Base-by-base conservation (phyloP, 2,797 vertebrate species). In the Astyanax mexicanus region DNA sequence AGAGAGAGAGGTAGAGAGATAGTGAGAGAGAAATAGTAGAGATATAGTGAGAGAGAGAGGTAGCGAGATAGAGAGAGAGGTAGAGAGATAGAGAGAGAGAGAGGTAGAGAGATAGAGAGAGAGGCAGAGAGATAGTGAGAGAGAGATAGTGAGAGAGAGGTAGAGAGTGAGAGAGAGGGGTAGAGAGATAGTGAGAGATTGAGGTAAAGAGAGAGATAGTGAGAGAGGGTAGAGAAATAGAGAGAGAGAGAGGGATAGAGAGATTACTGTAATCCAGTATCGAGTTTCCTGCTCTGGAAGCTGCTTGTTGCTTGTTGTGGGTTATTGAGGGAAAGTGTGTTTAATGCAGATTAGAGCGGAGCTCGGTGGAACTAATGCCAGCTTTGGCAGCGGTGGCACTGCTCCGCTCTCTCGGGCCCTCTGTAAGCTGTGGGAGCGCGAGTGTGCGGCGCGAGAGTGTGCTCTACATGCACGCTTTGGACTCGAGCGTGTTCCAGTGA, bases 291-390 rank as follows among this genome's bases (percentile, higher is more conserved):
- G 77, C 77, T 83, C 86, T 81, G 79, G 85, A 87, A 73, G 79
- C 80, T 49, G 89, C 81, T 75, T 85, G 84, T 83, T 77, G 79
- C 80, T 77, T n/a, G n/a, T 87, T 83, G 80, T 78, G 85, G 77
- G 89, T 88, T 86, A 88, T 86, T 85, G 84, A 83, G 78, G 71
- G 84, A 87, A 74, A 87, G 83, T 86, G 80, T 87, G 86, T 90
- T 89, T 86, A 88, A 87, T 83, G 82, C 81, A 89, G 90, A 91
- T 90, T 89, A 89, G 79, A 10, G 69, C 71, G 7, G 57, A 81
- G 86, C 57, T 75, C 60, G 78, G 74, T 52, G 68, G 73, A 49
- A 68, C 77, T 45, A 65, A 74, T 74, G 70, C 58, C 44, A 79
- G 29, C 32, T 75, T 62, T 75, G 73, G 65, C 77, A 27, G 45